phyloP scores from a whole-genome alignment of 2,797 vertebrate species.

The Myotis findleyi region DNA sequence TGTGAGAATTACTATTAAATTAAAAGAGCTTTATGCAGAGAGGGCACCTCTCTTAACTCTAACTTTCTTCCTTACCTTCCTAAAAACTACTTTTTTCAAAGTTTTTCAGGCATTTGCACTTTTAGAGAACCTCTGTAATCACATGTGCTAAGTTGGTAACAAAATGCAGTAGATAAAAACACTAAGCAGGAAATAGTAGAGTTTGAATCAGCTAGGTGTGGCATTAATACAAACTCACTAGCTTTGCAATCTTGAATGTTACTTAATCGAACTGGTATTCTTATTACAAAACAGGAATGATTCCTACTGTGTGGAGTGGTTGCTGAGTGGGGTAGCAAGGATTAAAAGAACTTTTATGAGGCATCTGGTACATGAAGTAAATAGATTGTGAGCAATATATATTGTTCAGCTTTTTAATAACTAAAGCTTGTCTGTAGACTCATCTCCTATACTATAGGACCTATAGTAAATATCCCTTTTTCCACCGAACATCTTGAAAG shows the following conservation, averaged over 20 bases:
- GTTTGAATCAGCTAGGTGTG: conserved; percentile 23
- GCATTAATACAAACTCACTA: conserved; percentile 37
- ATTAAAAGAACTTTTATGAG: conserved; percentile 59
- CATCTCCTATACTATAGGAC: neutral
- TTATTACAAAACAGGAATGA: conserved; percentile 62
- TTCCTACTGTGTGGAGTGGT: conserved; percentile 22
- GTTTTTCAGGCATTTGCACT: conserved; percentile 30
- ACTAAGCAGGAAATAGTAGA: conserved; percentile 3
- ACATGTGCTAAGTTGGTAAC: neutral
- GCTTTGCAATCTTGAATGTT: conserved; percentile 20
- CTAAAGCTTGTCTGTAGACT: conserved; percentile 35
- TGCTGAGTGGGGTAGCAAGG: conserved; percentile 45
- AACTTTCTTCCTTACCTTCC: neutral
- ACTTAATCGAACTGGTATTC: conserved; percentile 24
- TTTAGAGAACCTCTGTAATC: conserved; percentile 27
- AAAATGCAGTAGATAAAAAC: conserved; percentile 38
- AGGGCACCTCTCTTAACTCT: neutral
- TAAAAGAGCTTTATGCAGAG: neutral
- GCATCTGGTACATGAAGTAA: conserved; percentile 52
- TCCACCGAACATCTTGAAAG: conserved; percentile 59
- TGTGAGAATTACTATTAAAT: conserved; percentile 13
- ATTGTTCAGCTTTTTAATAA: conserved; percentile 65
- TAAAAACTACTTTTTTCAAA: conserved; percentile 9
- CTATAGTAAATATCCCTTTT: conserved; percentile 55
- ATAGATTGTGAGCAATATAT: conserved; percentile 10